These are phyloP conservation scores for Pogonocherus hispidulus DNA, from an alignment of 2,888 invertebrate genomes.

Conservation along the genomic window DNA sequence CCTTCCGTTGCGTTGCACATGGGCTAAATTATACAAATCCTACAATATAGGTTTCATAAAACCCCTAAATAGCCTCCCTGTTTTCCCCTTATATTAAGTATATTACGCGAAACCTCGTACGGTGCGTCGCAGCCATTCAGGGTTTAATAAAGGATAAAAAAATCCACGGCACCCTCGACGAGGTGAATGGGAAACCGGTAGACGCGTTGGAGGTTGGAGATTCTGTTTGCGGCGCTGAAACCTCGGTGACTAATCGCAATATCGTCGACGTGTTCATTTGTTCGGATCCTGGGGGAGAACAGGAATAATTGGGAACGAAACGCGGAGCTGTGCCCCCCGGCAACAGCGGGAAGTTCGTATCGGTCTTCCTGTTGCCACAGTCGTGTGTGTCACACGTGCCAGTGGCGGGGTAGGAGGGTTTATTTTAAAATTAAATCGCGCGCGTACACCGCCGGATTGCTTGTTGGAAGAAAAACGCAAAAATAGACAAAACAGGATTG, in stretches of 20 bases:
- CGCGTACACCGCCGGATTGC: too few relatives aligned
- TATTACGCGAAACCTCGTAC: background rate
- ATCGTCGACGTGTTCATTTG: conserved; percentile 17
- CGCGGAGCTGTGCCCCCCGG: too few relatives aligned
- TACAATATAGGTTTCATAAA: too few relatives aligned
- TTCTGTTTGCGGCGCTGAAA: background rate
- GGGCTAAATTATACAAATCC: too few relatives aligned
- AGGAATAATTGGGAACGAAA: conserved; percentile 2
- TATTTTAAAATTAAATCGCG: background rate
- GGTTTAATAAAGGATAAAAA: background rate
- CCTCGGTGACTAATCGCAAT: conserved; percentile 15
- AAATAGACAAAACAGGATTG: too few relatives aligned
- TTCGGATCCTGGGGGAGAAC: background rate
- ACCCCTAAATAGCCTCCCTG: too few relatives aligned
- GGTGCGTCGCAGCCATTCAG: background rate
- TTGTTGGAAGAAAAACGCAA: too few relatives aligned
- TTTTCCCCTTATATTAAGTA: background rate
- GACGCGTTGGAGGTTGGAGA: too few relatives aligned
- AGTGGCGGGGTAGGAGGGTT: background rate
- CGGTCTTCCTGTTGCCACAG: too few relatives aligned
- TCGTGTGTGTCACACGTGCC: too few relatives aligned
- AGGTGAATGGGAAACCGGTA: background rate
- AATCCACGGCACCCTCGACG: background rate
- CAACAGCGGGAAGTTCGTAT: too few relatives aligned
- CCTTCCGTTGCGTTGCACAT: too few relatives aligned